Evolutionary conservation across 2,888 invertebrate genomes (phyloP).

Genomic region (Laspeyria flexula): DNA sequence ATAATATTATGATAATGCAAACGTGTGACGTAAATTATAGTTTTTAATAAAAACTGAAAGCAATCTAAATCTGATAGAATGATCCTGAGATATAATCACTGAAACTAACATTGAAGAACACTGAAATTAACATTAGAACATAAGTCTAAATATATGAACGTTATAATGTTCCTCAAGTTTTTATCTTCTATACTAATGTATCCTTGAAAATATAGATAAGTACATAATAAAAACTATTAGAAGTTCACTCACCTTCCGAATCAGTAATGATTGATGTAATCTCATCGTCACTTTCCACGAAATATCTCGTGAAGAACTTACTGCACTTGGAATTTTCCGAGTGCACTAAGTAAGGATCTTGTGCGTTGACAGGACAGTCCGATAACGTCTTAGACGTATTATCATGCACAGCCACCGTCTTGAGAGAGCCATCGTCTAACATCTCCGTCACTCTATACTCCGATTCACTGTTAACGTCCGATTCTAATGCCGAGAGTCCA

Average conservation of each 20-base stretch:
- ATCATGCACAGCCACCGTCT: conserved; percentile 80
- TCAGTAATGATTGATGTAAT: conserved; percentile 90
- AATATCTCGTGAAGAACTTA: conserved; percentile 88
- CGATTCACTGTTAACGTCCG: conserved; percentile 76
- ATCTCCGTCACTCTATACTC: conserved; percentile 82
- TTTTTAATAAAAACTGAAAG: too few species aligned
- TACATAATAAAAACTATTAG: not conserved
- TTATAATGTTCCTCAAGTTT: too few species aligned
- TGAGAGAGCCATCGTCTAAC: conserved; percentile 82
- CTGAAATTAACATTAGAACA: too few species aligned
- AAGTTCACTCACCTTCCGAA: conserved; percentile 86
- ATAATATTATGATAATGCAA: too few species aligned
- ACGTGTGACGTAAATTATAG: too few species aligned
- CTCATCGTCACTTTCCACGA: conserved; percentile 90
- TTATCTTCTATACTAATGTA: too few species aligned
- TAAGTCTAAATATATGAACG: too few species aligned
- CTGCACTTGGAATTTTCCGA: conserved; percentile 87
- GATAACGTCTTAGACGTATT: conserved; percentile 82
- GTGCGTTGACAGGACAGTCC: conserved; percentile 75
- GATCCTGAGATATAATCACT: too few species aligned
- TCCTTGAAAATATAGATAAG: not conserved
- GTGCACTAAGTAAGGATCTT: conserved; percentile 81
- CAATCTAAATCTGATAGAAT: too few species aligned
- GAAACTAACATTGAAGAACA: too few species aligned
- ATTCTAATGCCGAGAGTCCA: conserved; percentile 60